Evolutionary conservation across 2,113 vertebrate genomes (phyloP), one percentile per base, ranked within the genome.

Genomic region (Hemibagrus wyckioides): DNA sequence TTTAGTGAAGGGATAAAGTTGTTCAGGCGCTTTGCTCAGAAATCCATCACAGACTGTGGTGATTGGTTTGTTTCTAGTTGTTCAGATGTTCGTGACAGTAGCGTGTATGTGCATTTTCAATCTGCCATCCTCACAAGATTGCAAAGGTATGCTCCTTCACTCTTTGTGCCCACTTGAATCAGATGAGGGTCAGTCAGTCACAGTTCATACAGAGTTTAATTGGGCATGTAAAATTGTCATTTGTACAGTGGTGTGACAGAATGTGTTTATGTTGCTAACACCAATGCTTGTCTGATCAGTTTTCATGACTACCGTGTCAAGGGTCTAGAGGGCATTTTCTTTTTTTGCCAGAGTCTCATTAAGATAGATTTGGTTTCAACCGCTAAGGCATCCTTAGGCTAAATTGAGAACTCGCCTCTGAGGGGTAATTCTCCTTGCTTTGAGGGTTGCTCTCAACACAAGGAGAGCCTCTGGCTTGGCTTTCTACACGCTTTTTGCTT

Each of bases 361-460:
- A 83, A 84, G 57, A 57, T 52, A 19, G 73, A 83, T 85, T 84
- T 71, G 75, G 48, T 85, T 89, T 77, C 50, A 67, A 77, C 71
- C 84, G 33, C 57, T 54, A 75, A 84, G 50, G 67, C 76, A 39
- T 88, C 85, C 84, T 81, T 48, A 10, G 69, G 83, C 85, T 80
- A 73, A 88, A 85, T 89, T 30, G 86, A 63, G 88, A 87, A 80
- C 86, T 85, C 19, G 19, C 80, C 90, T 85, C 88, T 23, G 65
- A 88, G 69, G 84, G 83, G 88, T 86, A 79, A 79, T 77, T 88
- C 69, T 39, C 75, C 56, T 48, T 54, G 83, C 87, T 71, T 69
- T 56, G 67, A 88, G 71, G 81, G 81, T 33, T 21, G 63, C 75
- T 86, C 84, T 83, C 39, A 41, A 71, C 57, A 87, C 52, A 84